These are phyloP conservation scores for Myiothlypis coronata DNA, from an alignment of 2,797 vertebrate genomes.

Conservation along the genomic window DNA sequence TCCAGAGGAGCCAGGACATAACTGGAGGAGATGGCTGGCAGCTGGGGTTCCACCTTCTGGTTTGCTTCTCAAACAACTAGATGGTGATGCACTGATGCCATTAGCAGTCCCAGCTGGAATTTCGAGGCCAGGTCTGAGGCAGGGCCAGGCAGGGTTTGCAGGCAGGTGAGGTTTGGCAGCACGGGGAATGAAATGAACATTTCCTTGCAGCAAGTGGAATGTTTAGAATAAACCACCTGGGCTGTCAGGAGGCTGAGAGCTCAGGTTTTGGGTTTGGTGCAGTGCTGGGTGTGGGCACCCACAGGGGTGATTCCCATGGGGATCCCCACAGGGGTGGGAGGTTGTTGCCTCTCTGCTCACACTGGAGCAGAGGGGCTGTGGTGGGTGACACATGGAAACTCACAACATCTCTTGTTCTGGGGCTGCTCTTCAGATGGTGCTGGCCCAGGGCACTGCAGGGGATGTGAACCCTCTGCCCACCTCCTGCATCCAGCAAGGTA, in stretches of 20 bases:
- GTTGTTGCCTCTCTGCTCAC: background rate
- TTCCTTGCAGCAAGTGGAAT: background rate
- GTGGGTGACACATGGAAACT: background rate
- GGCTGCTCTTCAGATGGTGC: background rate
- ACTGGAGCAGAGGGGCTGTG: background rate
- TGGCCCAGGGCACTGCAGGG: background rate
- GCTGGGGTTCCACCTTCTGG: background rate
- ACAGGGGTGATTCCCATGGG: background rate
- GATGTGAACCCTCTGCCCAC: fast-evolving
- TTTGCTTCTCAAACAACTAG: background rate
- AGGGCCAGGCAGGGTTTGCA: background rate
- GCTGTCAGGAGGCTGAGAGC: background rate
- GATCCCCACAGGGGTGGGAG: background rate
- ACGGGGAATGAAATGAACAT: background rate
- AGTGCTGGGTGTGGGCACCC: background rate
- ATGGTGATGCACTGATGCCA: background rate
- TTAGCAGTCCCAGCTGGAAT: background rate
- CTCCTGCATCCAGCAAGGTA: fast-evolving
- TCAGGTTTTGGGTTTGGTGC: background rate
- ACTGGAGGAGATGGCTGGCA: background rate
- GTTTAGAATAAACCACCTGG: background rate
- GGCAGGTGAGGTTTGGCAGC: background rate
- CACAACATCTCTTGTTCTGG: fast-evolving
- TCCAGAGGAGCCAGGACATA: background rate
- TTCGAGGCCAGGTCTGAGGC: background rate